Evolutionary conservation across 2,888 invertebrate genomes (phyloP), one percentile per base, ranked within the genome.

Genomic region (Zeuzera pyrina): DNA sequence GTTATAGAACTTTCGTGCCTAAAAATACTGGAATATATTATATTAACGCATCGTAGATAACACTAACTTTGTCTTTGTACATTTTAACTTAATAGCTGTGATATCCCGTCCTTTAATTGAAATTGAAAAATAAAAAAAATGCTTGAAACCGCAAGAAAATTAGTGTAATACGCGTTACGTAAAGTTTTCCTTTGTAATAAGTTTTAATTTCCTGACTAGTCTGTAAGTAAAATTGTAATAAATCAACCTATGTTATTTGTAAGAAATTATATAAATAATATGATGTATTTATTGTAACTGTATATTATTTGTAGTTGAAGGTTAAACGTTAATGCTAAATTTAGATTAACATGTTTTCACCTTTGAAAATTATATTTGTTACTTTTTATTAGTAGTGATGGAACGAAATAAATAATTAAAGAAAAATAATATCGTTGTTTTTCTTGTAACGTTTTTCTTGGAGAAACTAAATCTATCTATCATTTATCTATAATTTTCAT

Each of bases 11-110:
- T 38, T 38, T 50, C 49, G 62, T 67, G 60, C 60, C 65, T n/a
- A n/a, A n/a, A n/a, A n/a, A n/a, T n/a, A n/a, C 63, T 63, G 57
- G 55, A 50, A 25, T 25, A 25, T 25, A 11, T 25, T 10, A 12
- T 8, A 48, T 49, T 52, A 31, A 34, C 25, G 26, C 29, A 15
- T 16, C 16, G 12, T 19, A 31, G 12, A 25, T 25, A 29, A n/a
- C n/a, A 7, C 8, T 7, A 7, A 19, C 6, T 25, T 25, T 25
- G 25, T 47, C 46, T 53, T 54, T 47, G 46, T 65, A 63, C 67
- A 72, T 51, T 57, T 57, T 68, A 58, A 67, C 53, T 63, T 72
- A 69, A 70, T 73, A 74, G 74, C 81, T 81, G 81, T 81, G 81
- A 81, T 81, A 81, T 69, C 59, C 67, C 64, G 57, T 69, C 57